A percentile compares a stretch with the other conserved stretches of the same genome.
phyloP scores from a whole-genome alignment of 2,113 vertebrate genomes.

The Ameiurus melas region DNA sequence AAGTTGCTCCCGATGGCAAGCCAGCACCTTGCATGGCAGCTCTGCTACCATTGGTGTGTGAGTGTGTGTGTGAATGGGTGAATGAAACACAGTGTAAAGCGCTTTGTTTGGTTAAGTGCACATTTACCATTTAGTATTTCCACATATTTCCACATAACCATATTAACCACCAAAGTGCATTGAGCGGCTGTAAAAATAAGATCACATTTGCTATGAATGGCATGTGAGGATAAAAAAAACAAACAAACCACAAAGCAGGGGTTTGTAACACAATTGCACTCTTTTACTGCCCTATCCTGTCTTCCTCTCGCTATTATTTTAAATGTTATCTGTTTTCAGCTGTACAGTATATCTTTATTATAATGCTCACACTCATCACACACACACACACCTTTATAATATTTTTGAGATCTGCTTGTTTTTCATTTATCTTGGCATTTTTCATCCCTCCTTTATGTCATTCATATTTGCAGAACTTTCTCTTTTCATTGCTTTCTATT shows the following conservation, averaged over 20 bases:
- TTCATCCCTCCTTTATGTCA: slow-evolving; percentile 17
- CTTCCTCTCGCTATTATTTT: slow-evolving; percentile 23
- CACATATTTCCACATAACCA: no score
- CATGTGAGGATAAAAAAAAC: slow-evolving; percentile 1
- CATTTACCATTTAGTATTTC: no score
- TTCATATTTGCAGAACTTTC: slow-evolving; percentile 19
- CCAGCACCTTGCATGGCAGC: no score
- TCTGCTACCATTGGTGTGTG: no score
- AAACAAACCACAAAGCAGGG: slow-evolving; percentile 35
- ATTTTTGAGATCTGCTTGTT: neutral
- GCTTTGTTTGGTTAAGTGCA: no score
- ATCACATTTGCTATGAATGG: neutral
- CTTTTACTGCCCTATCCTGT: slow-evolving; percentile 29
- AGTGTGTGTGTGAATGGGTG: no score
- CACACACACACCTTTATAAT: neutral
- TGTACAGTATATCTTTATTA: slow-evolving; percentile 8
- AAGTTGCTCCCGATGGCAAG: no score
- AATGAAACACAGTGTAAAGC: no score
- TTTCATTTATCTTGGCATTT: neutral
- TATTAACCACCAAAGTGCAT: neutral
- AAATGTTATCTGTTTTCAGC: neutral
- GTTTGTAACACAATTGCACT: slow-evolving; percentile 59
- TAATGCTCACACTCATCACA: no score
- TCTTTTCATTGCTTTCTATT: slow-evolving; percentile 22
- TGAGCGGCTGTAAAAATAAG: neutral